Evolutionary conservation across 2,888 invertebrate genomes (phyloP), one percentile per base, ranked within the genome.

Genomic region (Hymenopus coronatus): DNA sequence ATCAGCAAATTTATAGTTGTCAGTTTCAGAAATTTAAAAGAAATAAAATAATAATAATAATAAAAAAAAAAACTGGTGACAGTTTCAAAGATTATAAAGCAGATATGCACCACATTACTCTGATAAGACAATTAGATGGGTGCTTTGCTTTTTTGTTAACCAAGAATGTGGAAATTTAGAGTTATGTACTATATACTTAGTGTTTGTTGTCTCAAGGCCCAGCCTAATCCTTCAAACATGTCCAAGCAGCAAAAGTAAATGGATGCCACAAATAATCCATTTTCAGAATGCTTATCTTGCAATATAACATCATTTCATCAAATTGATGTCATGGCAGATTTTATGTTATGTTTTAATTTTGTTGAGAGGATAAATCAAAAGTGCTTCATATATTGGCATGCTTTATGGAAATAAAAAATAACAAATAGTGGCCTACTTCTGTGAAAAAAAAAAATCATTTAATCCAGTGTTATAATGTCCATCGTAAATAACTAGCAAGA

Each of bases 361-460:
- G 85, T 88, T 88, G 84, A 88, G 30, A 46, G 84, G 84, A 33
- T 30, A 40, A 87, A 82, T 87, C 82, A 82, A 40, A 82, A 88
- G 28, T 84, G 83, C 84, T 30, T 84, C 28, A 28, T 83, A 54
- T 40, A 84, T 83, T 84, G 70, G 84, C 83, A 83, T 70, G 70
- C 27, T 54, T 84, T 30, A 20, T 84, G 25, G 54, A 25, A 70
- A 84, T 54, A 84, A 40, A 30, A 88, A 46, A 84, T 30, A 27
- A 84, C 82, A 89, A 88, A 88, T 90, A 89, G 90, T 90, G 90
- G 90, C 90, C 90, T 90, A 90, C 88, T 90, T 88, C 84, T 89
- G 89, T 90, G 89, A 83, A 84, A 89, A 28, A 28, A 28, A 83
- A 83, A 70, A 88, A 84, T 88, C 83, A 89, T 82, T 89, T 87